These are phyloP conservation scores for Pontoporia blainvillei DNA, from an alignment of 2,113 vertebrate species.

Conservation along the genomic window DNA sequence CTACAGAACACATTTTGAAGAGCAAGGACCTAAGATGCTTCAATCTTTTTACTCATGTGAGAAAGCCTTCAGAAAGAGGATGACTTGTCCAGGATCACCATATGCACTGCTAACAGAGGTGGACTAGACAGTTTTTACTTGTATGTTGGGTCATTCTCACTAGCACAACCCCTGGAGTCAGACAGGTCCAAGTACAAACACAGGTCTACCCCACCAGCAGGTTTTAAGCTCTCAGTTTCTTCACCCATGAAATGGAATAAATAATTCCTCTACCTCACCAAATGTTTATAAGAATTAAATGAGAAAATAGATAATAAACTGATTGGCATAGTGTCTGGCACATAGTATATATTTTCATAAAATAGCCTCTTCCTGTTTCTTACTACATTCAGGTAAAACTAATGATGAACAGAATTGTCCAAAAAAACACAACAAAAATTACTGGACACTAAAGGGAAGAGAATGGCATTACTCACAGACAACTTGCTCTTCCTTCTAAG, in stretches of 20 bases:
- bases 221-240: not conserved
- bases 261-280: not conserved
- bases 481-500: not conserved
- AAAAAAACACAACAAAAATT: not conserved
- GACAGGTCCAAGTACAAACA: not conserved
- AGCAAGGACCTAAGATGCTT: not conserved
- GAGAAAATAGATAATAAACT: not conserved
- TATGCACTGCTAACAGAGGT: not conserved
- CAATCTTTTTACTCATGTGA: accelerated
- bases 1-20: not conserved
- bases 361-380: not conserved
- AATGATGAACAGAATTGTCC: not conserved
- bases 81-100: not conserved
- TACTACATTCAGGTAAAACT: not conserved
- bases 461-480: not conserved
- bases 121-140: not conserved
- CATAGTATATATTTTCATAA: not conserved
- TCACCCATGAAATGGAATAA: not conserved
- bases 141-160: not conserved
- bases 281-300: not conserved
- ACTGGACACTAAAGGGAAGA: not conserved
- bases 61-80: not conserved
- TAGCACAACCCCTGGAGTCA: not conserved
- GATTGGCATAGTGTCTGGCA: not conserved
- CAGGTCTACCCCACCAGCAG: not conserved